phyloP scores from a whole-genome alignment of 1,140 invertebrate species.

The Drosophila ohnishii region DNA sequence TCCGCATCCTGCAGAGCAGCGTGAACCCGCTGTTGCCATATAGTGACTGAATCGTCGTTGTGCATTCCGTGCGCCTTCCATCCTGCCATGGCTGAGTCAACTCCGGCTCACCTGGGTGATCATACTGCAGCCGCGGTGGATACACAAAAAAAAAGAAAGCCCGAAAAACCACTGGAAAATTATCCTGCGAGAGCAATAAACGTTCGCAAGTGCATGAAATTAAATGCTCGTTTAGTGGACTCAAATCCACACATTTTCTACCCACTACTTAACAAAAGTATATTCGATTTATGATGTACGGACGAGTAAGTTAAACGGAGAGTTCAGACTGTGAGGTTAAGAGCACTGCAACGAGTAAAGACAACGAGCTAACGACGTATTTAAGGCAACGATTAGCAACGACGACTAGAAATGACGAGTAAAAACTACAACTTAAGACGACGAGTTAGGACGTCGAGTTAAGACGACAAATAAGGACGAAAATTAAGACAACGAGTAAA shows the following conservation, averaged over 20 bases:
- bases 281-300: neutral
- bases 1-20: neutral
- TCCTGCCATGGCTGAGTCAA: neutral
- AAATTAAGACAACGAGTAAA: neutral
- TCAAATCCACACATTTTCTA: conserved; percentile 24
- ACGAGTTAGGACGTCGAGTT: neutral
- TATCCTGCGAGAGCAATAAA: conserved; percentile 63
- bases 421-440: no score
- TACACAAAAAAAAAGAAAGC: neutral
- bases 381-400: neutral
- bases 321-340: neutral
- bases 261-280: conserved; percentile 4
- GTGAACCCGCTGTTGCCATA: neutral
- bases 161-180: conserved; percentile 40
- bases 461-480: neutral
- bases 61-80: neutral
- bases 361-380: neutral
- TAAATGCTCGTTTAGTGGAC: conserved; percentile 55
- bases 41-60: neutral
- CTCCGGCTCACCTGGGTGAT: conserved; percentile 30
- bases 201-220: conserved; percentile 62
- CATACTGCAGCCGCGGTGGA: conserved; percentile 8
- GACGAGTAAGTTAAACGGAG: neutral
- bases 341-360: neutral
- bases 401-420: neutral